Conservation (phyloP, 2,113 vertebrate species). For the Cyanoliseus patagonus region DNA sequence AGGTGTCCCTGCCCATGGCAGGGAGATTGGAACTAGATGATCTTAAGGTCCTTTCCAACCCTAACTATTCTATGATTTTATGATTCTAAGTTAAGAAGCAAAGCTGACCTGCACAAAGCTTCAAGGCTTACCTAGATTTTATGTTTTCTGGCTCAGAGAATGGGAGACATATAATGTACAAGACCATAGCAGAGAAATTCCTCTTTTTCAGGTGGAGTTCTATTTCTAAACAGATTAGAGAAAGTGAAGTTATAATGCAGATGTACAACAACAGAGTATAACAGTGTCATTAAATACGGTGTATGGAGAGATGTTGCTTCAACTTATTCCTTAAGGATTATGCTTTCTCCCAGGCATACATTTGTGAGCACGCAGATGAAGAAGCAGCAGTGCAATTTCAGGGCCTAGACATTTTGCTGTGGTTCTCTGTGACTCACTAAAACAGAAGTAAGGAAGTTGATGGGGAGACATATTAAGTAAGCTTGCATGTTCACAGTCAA, state of each 20-base stretch:
- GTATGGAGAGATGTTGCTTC: neutral
- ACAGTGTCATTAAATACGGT: neutral
- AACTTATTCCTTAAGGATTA: neutral
- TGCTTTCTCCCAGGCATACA: neutral
- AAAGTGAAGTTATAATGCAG: neutral
- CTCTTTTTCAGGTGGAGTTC: neutral
- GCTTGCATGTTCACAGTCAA: neutral
- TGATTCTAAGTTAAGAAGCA: neutral
- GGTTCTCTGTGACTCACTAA: neutral
- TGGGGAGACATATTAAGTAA: neutral
- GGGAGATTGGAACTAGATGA: too few species aligned
- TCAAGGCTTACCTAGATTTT: neutral
- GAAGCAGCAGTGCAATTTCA: neutral
- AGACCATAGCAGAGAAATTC: neutral
- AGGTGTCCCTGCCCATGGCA: too few species aligned
- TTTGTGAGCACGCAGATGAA: neutral
- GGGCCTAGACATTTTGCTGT: neutral
- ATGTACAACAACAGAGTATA: neutral
- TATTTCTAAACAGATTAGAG: neutral
- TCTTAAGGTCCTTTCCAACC: too few species aligned
- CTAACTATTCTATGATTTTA: too few species aligned
- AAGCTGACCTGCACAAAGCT: neutral
- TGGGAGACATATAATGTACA: neutral
- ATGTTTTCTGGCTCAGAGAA: neutral
- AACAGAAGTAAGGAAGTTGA: neutral